phyloP scores from a whole-genome alignment of 2,888 invertebrate genomes.

The Drosophila cognata region DNA sequence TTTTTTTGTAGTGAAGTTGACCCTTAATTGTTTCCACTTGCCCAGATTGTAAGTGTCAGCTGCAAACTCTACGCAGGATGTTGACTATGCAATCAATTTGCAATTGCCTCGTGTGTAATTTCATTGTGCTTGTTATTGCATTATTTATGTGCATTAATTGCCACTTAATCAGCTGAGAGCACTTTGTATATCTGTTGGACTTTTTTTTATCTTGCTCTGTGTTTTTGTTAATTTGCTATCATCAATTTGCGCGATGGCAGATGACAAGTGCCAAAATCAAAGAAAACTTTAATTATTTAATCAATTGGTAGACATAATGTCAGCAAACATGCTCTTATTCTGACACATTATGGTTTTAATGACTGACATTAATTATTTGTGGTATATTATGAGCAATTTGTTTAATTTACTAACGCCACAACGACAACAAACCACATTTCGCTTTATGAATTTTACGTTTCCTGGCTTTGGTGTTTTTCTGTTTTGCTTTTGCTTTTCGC shows the following conservation, averaged over 20 bases:
- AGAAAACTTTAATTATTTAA: slow-evolving; percentile 56
- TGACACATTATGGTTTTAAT: slow-evolving; percentile 71
- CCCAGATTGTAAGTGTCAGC: slow-evolving; percentile 43
- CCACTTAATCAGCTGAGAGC: slow-evolving; percentile 50
- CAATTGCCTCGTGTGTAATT: slow-evolving; percentile 41
- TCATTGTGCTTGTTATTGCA: slow-evolving; percentile 49
- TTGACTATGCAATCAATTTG: slow-evolving; percentile 40
- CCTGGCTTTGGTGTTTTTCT: slow-evolving; percentile 33
- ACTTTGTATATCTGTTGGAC: slow-evolving; percentile 13
- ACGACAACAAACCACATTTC: slow-evolving; percentile 22
- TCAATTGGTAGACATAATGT: slow-evolving; percentile 40
- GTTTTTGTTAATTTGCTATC: slow-evolving; percentile 27
- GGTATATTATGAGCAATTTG: slow-evolving; percentile 73
- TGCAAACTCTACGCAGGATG: slow-evolving; percentile 16
- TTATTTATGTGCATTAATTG: slow-evolving; percentile 61
- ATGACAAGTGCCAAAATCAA: slow-evolving; percentile 49
- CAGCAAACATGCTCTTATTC: slow-evolving; percentile 28
- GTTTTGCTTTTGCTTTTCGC: slow-evolving; percentile 56
- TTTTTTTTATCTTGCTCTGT: neutral
- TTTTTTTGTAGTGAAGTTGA: slow-evolving; percentile 1
- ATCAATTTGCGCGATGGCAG: slow-evolving; percentile 32
- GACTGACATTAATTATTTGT: slow-evolving; percentile 74
- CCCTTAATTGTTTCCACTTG: slow-evolving; percentile 56
- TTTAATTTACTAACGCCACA: slow-evolving; percentile 48
- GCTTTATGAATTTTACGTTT: slow-evolving; percentile 44